Conservation (phyloP, 2,888 invertebrate genomes). For the Uropetala carovei region DNA sequence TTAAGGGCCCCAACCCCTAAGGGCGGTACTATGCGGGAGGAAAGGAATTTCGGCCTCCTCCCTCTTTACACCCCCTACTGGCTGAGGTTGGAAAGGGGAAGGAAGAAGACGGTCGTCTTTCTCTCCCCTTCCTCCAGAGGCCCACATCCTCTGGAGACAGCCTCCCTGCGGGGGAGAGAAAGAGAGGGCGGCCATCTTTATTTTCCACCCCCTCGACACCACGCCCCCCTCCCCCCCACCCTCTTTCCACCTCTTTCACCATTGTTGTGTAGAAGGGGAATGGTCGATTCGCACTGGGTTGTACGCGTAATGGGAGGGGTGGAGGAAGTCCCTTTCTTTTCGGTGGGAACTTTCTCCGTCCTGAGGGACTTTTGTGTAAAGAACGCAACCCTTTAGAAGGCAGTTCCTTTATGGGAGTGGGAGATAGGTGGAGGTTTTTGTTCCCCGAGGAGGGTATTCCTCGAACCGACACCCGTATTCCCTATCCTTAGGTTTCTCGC, state of each 20-base stretch:
- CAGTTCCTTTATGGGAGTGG: background rate
- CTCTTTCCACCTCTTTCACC: background rate
- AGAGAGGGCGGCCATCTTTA: background rate
- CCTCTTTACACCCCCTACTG: background rate
- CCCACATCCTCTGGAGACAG: background rate
- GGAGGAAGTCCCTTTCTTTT: background rate
- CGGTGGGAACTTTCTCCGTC: background rate
- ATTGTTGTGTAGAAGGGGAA: background rate
- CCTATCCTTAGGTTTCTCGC: background rate
- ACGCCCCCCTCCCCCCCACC: background rate
- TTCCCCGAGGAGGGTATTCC: background rate
- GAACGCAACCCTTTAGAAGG: background rate
- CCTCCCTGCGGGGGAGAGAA: background rate
- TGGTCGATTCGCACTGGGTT: background rate
- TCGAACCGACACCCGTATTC: background rate
- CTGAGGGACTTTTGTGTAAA: background rate
- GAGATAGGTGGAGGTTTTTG: background rate
- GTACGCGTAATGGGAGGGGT: background rate
- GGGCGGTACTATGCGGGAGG: conserved; percentile 13
- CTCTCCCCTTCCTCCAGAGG: background rate
- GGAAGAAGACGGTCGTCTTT: background rate
- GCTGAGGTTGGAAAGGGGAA: no score
- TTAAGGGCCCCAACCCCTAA: background rate
- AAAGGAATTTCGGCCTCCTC: conserved; percentile 8
- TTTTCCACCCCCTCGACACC: background rate